Evolutionary conservation across 2,797 vertebrate genomes (phyloP).

Genomic region (Rousettus madagascariensis): DNA sequence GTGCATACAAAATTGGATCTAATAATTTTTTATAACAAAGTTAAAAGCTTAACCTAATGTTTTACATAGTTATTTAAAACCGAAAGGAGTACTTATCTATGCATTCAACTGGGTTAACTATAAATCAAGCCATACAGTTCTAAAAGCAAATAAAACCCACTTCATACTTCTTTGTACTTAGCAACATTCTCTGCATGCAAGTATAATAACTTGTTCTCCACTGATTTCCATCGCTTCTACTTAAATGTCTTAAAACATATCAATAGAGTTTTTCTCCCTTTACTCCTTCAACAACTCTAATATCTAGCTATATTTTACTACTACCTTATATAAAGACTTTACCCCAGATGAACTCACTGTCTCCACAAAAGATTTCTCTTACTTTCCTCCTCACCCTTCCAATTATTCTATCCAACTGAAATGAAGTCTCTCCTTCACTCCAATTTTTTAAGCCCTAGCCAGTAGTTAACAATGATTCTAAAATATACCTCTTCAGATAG

Average conservation of each 20-base stretch:
- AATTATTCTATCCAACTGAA: background rate
- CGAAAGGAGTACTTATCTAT: background rate
- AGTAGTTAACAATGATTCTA: background rate
- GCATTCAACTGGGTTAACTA: background rate
- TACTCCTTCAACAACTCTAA: background rate
- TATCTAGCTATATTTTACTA: background rate
- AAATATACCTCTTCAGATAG: background rate
- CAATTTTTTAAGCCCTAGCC: background rate
- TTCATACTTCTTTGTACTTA: background rate
- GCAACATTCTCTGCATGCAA: background rate
- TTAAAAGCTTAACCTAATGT: background rate
- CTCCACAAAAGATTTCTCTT: background rate
- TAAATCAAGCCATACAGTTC: background rate
- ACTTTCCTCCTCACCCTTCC: background rate
- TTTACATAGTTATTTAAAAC: conserved; percentile 34
- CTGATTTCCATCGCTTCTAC: background rate
- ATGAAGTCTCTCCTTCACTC: background rate
- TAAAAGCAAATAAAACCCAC: background rate
- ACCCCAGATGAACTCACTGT: background rate
- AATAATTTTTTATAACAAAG: conserved; percentile 1
- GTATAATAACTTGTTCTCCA: background rate
- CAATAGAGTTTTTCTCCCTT: background rate
- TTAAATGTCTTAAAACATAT: background rate
- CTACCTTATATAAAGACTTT: background rate
- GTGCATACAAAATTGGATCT: background rate